Conservation (phyloP, 2,797 vertebrate genomes). For the Phalanger gymnotis region DNA sequence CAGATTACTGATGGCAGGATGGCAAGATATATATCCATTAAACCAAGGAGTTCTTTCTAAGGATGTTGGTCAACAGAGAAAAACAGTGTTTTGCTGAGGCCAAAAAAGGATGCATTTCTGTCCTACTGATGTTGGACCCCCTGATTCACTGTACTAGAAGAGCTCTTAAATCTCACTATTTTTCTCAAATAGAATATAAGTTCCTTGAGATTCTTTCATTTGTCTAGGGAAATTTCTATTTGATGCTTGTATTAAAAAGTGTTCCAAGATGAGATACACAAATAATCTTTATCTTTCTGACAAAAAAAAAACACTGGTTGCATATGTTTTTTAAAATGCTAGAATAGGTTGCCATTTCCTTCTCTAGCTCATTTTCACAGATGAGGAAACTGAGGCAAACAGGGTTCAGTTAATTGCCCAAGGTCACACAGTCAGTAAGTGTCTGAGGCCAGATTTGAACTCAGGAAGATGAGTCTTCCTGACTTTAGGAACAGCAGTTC, state of each 20-base stretch:
- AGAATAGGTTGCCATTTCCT: background rate
- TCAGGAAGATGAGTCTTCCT: background rate
- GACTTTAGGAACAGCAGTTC: background rate
- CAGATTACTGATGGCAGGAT: conserved; percentile 76
- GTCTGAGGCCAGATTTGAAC: background rate
- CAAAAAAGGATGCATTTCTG: conserved; percentile 56
- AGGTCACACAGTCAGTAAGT: background rate
- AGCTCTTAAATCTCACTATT: background rate
- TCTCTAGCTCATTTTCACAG: background rate
- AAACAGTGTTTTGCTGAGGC: conserved; percentile 68
- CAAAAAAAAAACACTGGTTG: conserved; percentile 3
- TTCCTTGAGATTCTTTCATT: conserved; percentile 23
- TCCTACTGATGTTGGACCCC: conserved; percentile 32
- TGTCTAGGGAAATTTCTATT: conserved; percentile 13
- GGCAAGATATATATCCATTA: conserved; percentile 79
- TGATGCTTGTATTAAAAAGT: conserved; percentile 47
- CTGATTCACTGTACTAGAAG: conserved; percentile 37
- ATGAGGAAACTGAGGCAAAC: background rate
- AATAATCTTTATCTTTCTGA: conserved; percentile 45
- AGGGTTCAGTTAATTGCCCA: background rate
- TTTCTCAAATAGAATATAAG: background rate
- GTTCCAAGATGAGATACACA: conserved; percentile 30
- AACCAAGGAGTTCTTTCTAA: conserved; percentile 75
- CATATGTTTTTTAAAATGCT: background rate
- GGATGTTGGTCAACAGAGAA: conserved; percentile 74